Percentiles rank a stretch among this genome's conserved stretches.
Conservation (phyloP, 2,888 invertebrate genomes). For the Leptinotarsa tumamoca region DNA sequence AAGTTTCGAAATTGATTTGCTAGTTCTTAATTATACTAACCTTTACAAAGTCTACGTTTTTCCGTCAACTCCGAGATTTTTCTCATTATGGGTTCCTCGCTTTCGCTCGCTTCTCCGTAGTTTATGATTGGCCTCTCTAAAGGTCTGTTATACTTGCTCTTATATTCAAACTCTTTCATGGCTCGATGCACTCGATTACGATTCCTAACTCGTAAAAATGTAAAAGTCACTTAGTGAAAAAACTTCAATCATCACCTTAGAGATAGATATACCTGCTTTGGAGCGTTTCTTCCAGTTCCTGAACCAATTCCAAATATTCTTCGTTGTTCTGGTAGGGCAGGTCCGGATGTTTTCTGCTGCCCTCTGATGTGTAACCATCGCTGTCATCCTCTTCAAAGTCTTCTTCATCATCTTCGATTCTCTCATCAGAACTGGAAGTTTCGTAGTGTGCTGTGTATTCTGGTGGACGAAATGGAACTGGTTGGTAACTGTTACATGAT, state of each 20-base stretch:
- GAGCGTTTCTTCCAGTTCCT: slow-evolving; percentile 63
- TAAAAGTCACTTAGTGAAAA: too few species aligned
- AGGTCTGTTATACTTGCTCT: slow-evolving; percentile 61
- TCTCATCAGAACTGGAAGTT: slow-evolving; percentile 25
- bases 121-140: slow-evolving; percentile 58
- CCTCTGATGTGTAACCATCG: slow-evolving; percentile 22
- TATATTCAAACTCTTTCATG: slow-evolving; percentile 62
- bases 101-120: slow-evolving; percentile 52
- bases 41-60: slow-evolving; percentile 31
- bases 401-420: slow-evolving; percentile 12
- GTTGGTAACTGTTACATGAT: background rate
- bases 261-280: slow-evolving; percentile 44
- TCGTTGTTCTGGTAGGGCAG: slow-evolving; percentile 63
- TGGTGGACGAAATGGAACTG: slow-evolving; percentile 8
- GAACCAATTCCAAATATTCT: slow-evolving; percentile 61
- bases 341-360: slow-evolving; percentile 39
- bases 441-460: slow-evolving; percentile 17
- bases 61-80: slow-evolving; percentile 49
- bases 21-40: background rate
- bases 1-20: background rate
- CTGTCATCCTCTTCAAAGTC: slow-evolving; percentile 30
- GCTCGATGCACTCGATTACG: slow-evolving; percentile 61
- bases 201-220: slow-evolving; percentile 50
- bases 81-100: slow-evolving; percentile 53
- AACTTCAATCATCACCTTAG: too few species aligned